Conservation (phyloP, 2,113 vertebrate species). For the Symphodus melops region DNA sequence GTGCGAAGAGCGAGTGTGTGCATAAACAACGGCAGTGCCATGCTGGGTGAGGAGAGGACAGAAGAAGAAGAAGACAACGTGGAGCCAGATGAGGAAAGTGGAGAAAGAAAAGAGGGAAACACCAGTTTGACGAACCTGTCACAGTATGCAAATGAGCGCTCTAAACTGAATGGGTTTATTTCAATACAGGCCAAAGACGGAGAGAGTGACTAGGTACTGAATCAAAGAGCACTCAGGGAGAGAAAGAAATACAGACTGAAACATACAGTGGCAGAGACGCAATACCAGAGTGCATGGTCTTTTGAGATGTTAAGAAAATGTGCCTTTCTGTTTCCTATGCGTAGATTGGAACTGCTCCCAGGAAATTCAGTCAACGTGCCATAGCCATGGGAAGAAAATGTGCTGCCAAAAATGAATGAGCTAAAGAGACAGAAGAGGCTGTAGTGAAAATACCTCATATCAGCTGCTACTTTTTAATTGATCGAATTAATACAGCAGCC, state of each 20-base stretch:
- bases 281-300: constrained; percentile 36
- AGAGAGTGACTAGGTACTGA: constrained; percentile 82
- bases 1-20: constrained; percentile 87
- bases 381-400: constrained; percentile 62
- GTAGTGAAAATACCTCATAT: constrained; percentile 67
- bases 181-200: constrained; percentile 87
- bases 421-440: constrained; percentile 46
- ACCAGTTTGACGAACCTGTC: constrained; percentile 88
- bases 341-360: constrained; percentile 58
- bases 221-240: constrained; percentile 81
- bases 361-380: constrained; percentile 73
- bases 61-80: constrained; percentile 83
- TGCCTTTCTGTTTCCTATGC: constrained; percentile 82
- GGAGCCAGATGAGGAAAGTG: constrained; percentile 84
- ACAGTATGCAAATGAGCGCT: constrained; percentile 81
- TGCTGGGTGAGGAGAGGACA: constrained; percentile 75
- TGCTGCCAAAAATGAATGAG: constrained; percentile 80
- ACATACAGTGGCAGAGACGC: constrained; percentile 32
- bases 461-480: constrained; percentile 36
- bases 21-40: constrained; percentile 84
- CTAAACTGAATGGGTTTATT: constrained; percentile 85
- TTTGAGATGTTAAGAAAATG: constrained; percentile 74
- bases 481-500: background rate
- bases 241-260: constrained; percentile 26
- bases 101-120: constrained; percentile 85